Evolutionary conservation across 2,113 vertebrate species (phyloP).

Genomic region (Oophaga pumilio): DNA sequence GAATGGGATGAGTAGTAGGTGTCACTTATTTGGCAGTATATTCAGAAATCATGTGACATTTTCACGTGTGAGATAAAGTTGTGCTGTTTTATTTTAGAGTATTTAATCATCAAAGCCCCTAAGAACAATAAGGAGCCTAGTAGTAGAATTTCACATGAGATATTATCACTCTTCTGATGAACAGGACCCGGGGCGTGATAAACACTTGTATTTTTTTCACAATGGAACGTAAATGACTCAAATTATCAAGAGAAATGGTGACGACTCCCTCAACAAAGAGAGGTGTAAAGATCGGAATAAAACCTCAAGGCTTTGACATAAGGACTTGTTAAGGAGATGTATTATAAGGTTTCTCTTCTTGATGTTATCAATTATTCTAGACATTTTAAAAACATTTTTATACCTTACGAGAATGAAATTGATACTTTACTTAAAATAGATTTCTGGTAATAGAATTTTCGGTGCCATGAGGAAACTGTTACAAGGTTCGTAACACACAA

Average conservation of each 20-base stretch:
- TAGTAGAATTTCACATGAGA: constrained; percentile 7
- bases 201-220: constrained; percentile 12
- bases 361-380: not conserved
- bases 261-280: not conserved
- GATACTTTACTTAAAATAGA: not conserved
- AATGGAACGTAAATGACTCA: constrained; percentile 29
- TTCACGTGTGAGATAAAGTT: not conserved
- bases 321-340: not conserved
- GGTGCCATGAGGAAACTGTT: not conserved
- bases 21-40: not conserved
- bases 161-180: constrained; percentile 30
- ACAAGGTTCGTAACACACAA: too few species aligned
- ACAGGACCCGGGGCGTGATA: constrained; percentile 14
- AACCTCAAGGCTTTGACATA: not conserved
- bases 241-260: constrained; percentile 5
- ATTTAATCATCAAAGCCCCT: constrained; percentile 36
- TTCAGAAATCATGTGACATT: constrained; percentile 1
- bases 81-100: not conserved
- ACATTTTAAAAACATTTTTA: not conserved
- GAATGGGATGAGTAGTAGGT: constrained; percentile 4
- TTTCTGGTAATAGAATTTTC: not conserved
- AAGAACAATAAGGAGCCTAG: not conserved
- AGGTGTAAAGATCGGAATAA: not conserved
- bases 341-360: not conserved
- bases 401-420: not conserved